phyloP scores from a whole-genome alignment of 1,140 invertebrate genomes.

The Camponotus pennsylvanicus region DNA sequence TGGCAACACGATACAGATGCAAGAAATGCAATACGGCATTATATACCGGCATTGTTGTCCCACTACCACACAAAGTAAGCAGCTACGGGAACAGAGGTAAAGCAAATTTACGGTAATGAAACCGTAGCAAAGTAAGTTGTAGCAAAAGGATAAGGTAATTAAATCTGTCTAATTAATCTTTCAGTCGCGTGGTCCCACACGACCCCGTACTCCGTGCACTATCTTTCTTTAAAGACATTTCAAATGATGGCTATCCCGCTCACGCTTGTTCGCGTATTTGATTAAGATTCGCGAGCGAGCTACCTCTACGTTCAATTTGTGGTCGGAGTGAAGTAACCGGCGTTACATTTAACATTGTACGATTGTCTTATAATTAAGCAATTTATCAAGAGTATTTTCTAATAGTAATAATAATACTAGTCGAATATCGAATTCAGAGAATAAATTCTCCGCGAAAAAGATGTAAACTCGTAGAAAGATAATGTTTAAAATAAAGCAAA shows the following conservation, averaged over 20 bases:
- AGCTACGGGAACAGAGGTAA: slow-evolving; percentile 46
- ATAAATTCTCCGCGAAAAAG: not conserved
- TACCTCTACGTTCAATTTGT: slow-evolving; percentile 34
- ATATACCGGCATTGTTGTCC: slow-evolving; percentile 44
- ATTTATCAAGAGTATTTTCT: not conserved
- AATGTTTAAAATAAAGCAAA: not conserved
- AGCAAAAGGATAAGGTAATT: slow-evolving; percentile 61
- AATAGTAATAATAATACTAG: not conserved
- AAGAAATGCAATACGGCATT: slow-evolving; percentile 58
- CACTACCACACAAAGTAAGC: slow-evolving; percentile 52
- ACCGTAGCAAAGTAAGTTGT: slow-evolving; percentile 60
- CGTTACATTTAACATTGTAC: not conserved
- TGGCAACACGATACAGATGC: slow-evolving; percentile 39
- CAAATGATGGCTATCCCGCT: slow-evolving; percentile 37
- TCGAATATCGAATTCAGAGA: not conserved
- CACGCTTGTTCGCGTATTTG: slow-evolving; percentile 49
- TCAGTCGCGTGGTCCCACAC: slow-evolving; percentile 50
- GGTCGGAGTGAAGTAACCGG: slow-evolving; percentile 16
- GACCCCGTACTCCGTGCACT: slow-evolving; percentile 9
- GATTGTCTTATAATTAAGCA: slow-evolving; percentile 34
- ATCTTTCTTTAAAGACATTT: slow-evolving; percentile 56
- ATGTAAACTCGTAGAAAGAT: not conserved
- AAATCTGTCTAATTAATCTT: slow-evolving; percentile 65
- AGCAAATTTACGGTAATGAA: slow-evolving; percentile 64
- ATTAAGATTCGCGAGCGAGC: slow-evolving; percentile 39